Conservation (phyloP, 2,797 vertebrate species). For the Anomalospiza imberbis region DNA sequence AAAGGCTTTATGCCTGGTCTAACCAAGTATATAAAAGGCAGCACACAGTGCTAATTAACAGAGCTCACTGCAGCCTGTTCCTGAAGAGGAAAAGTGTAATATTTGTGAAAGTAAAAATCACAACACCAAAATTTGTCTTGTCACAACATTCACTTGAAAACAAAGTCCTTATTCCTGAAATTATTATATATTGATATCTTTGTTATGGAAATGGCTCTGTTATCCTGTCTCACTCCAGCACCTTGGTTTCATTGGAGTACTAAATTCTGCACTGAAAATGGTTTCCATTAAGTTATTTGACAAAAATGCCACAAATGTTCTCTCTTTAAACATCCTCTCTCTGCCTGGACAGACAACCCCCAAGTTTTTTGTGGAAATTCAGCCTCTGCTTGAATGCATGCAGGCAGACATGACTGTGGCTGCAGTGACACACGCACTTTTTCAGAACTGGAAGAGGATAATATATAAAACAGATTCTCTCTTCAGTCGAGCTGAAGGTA, state of each 20-base stretch:
- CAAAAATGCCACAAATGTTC: not conserved
- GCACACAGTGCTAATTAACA: not conserved
- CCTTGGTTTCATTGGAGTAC: not conserved
- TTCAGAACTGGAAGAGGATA: not conserved
- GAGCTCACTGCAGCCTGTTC: not conserved
- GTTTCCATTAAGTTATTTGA: not conserved
- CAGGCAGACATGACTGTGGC: not conserved
- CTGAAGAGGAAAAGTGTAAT: not conserved
- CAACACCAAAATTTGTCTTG: not conserved
- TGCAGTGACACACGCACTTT: not conserved
- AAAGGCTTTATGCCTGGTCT: not conserved
- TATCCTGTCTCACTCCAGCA: not conserved
- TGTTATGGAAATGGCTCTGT: not conserved
- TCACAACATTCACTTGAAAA: not conserved
- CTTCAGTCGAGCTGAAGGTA: not conserved
- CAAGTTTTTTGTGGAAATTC: not conserved
- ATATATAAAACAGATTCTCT: not conserved
- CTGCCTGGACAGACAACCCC: not conserved
- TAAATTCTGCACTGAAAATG: not conserved
- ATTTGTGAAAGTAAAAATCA: not conserved
- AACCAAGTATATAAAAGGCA: not conserved
- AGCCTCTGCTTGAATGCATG: not conserved
- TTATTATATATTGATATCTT: not conserved
- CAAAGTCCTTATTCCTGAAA: not conserved
- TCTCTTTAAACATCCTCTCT: not conserved